Percentiles rank a stretch among this genome's conserved stretches.
Conservation (phyloP, 2,797 vertebrate genomes). For the Xenops minutus region DNA sequence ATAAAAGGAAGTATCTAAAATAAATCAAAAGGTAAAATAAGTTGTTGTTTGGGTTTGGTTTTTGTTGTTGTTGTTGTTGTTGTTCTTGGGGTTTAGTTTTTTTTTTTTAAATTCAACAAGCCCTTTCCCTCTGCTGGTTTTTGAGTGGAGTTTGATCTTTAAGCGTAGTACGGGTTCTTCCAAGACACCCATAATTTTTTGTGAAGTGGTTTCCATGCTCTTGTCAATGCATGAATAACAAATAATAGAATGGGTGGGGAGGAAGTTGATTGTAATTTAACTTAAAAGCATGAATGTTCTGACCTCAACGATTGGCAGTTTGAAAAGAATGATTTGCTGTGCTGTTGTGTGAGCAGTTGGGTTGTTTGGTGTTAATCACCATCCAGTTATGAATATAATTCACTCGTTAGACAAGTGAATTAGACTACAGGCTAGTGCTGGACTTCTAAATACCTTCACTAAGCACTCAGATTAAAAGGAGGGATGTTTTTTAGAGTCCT, state of each 20-base stretch:
- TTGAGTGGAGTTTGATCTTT: background rate
- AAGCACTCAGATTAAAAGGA: background rate
- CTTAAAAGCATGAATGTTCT: conserved; percentile 57
- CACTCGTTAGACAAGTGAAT: conserved; percentile 7
- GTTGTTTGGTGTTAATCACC: conserved; percentile 65
- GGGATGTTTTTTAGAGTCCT: background rate
- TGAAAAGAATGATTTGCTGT: conserved; percentile 60
- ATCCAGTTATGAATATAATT: conserved; percentile 57
- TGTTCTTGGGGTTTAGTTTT: background rate
- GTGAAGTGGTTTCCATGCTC: background rate
- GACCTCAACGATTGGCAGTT: conserved; percentile 34
- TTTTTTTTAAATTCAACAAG: background rate
- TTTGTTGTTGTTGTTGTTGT: accelerated
- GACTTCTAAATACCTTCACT: background rate
- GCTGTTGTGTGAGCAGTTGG: conserved; percentile 31
- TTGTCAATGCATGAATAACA: conserved; percentile 50
- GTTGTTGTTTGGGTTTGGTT: background rate
- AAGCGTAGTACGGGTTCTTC: background rate
- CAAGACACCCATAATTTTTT: background rate
- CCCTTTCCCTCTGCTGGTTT: background rate
- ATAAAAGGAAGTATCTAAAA: background rate
- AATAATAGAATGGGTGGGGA: conserved; percentile 59
- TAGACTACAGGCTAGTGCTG: background rate
- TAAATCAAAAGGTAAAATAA: background rate
- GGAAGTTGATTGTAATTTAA: conserved; percentile 57